Evolutionary conservation across 2,797 vertebrate species (phyloP), one percentile per base, ranked within the genome.

Genomic region (Poeciliopsis presidionis): DNA sequence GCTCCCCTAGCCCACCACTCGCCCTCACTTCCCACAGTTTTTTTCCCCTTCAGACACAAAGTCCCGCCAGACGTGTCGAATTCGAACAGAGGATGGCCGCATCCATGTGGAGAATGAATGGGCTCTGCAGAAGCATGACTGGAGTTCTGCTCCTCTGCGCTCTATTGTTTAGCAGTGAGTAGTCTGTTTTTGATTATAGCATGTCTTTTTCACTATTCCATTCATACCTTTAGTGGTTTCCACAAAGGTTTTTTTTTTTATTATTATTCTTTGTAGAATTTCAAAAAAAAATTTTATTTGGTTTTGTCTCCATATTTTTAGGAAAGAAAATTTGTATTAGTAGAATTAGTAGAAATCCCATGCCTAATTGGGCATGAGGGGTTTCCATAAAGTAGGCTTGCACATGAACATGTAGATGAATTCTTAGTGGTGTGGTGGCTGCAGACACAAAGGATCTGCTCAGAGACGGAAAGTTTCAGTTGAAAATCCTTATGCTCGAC

Each of bases 91-190:
- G 89, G 94, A 95, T 95, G 95, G 79, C 93, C 79, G 86, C 79
- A 25, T 75, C 91, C 84, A 83, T 80, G 85, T 82, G 91, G 89
- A 95, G 90, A 92, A 95, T 95, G 95, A 95, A 94, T 94, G 94
- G 92, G 80, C 73, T 91, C 76, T 91, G 91, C 85, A 92, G 89
- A 75, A 86, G 86, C 88, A 89, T 85, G 87, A 85, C 88, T 83
- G 75, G 87, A 73, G 75, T 82, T 83, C 89, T 95, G 87, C 14
- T 93, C 83, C 87, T 95, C 74, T 90, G 85, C 49, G 33, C 85
- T 73, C 84, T 95, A 1, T 74, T 96, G 53, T 87, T 95, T 75
- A 89, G 88, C 88, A 77, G 96, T 96, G 91, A 96, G 96, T 96
- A 89, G 57, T 59, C 9, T 59, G 39, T 16, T 59, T 74, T 43